Evolutionary conservation across 1,140 invertebrate species (phyloP).

Genomic region (Drosophila azteca): DNA sequence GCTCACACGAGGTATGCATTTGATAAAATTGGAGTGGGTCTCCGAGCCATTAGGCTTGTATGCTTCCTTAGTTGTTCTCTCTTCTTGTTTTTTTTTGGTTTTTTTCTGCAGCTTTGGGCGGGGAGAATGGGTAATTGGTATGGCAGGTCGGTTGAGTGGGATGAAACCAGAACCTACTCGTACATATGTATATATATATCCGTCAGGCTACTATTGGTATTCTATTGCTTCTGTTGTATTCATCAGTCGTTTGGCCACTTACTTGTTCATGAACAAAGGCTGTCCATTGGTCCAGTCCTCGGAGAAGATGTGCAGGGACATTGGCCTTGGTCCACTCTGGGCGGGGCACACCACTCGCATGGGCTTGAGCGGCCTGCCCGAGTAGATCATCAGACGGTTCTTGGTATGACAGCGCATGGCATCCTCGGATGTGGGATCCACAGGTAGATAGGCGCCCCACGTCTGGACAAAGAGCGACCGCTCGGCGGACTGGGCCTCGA

Average conservation of each 20-base stretch:
- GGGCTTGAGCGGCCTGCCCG: conserved; percentile 87
- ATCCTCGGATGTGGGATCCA: conserved; percentile 85
- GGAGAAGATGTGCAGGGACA: conserved; percentile 89
- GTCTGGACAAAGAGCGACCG: conserved; percentile 90
- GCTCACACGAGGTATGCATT: conserved; percentile 24
- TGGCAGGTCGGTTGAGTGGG: conserved; percentile 1
- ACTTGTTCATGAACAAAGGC: conserved; percentile 81
- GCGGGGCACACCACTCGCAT: conserved; percentile 90
- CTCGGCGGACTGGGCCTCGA: conserved; percentile 88
- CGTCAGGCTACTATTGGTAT: no score
- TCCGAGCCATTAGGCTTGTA: conserved; percentile 18
- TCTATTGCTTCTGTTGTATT: no score
- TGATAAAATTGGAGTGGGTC: conserved; percentile 29
- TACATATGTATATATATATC: no score
- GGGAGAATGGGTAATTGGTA: conserved; percentile 27
- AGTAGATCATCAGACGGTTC: conserved; percentile 87
- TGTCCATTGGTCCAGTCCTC: conserved; percentile 88
- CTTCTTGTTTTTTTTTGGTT: background rate
- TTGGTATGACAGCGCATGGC: conserved; percentile 86
- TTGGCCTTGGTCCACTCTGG: conserved; percentile 87
- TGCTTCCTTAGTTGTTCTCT: conserved; percentile 13
- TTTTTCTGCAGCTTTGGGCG: background rate
- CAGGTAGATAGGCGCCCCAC: conserved; percentile 87
- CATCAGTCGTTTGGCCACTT: conserved; percentile 34
- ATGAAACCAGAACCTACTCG: conserved; percentile 2